Evolutionary conservation across 2,113 vertebrate genomes (phyloP), one percentile per base, ranked within the genome.

Genomic region (Odontesthes bonariensis): DNA sequence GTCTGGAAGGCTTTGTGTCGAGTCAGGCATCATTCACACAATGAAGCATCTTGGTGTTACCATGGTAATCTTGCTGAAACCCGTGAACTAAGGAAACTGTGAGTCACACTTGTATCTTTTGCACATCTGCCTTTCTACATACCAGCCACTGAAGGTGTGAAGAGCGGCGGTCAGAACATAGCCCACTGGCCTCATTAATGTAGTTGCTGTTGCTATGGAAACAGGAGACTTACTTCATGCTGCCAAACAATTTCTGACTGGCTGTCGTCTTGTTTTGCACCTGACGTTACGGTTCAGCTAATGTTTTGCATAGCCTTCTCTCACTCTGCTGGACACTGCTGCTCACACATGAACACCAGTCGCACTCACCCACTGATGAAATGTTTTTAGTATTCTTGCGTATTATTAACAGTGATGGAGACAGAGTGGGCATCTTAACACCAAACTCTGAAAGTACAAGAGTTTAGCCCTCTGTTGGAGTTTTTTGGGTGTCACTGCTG

Each of bases 141-240:
- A 8, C 35, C 35, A 38, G 5, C 35, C 35, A 38, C 10, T 38
- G 35, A 38, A 38, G 5, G 2, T 38, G 35, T 38, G 35, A 38
- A 38, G 71, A 44, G 69, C 54, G 61, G 61, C 60, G 83, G 72
- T 83, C 46, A 73, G 70, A 77, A 85, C 73, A 58, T 73, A 70
- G 83, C 60, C 63, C 72, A 51, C 79, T 77, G 57, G 72, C 84
- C 86, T 88, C 71, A 53, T 63, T 55, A 75, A 72, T 70, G 76
- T 73, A 69, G 80, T 71, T 76, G 42, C 38, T n/a, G 88, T 92
- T 88, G 46, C 90, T 78, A 86, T 92, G 91, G 91, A 78, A 92
- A 91, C 92, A 65, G 60, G 78, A 38, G 35, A 84, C 74, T 69
- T 81, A 79, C 77, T 69, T 89, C 64, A 77, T 54, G 58, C 57